These are phyloP conservation scores for Clarias batrachus DNA, from an alignment of 2,113 vertebrate genomes.

Conservation along the genomic window DNA sequence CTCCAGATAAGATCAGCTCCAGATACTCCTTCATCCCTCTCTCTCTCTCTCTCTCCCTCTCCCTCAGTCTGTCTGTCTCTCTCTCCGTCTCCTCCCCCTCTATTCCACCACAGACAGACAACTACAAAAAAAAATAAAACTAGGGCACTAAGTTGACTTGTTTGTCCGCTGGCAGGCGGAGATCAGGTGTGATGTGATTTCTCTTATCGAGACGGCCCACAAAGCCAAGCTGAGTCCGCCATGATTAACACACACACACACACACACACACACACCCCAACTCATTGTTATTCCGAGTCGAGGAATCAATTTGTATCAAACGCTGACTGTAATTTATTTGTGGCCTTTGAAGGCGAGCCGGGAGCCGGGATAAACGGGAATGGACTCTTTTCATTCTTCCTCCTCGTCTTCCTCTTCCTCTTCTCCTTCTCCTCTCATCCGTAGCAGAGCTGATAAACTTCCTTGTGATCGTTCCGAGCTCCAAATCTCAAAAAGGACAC, in stretches of 20 bases:
- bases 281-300: constrained; percentile 99
- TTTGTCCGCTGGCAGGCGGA: constrained; percentile 74
- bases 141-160: constrained; percentile 79
- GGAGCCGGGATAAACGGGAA: constrained; percentile 99
- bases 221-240: constrained; percentile 88
- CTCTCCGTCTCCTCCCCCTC: constrained; percentile 41
- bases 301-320: constrained; percentile 99
- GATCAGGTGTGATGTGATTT: constrained; percentile 87
- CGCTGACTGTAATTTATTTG: constrained; percentile 99
- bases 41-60: constrained; percentile 22
- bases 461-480: constrained; percentile 97
- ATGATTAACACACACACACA: constrained; percentile 99
- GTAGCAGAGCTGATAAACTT: constrained; percentile 93
- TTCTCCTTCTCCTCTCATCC: constrained; percentile 60
- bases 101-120: constrained; percentile 68
- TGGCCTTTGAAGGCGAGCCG: constrained; percentile 96
- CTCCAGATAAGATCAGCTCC: constrained; percentile 94
- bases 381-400: constrained; percentile 77
- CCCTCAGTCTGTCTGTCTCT: background rate
- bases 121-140: constrained; percentile 64
- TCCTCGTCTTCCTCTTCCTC: constrained; percentile 25
- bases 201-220: constrained; percentile 94
- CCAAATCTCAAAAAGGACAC: constrained; percentile 99
- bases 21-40: constrained; percentile 67
- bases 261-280: constrained; percentile 78